These are phyloP conservation scores for Radopholus similis DNA, from an alignment of 1,140 invertebrate genomes.

Conservation along the genomic window DNA sequence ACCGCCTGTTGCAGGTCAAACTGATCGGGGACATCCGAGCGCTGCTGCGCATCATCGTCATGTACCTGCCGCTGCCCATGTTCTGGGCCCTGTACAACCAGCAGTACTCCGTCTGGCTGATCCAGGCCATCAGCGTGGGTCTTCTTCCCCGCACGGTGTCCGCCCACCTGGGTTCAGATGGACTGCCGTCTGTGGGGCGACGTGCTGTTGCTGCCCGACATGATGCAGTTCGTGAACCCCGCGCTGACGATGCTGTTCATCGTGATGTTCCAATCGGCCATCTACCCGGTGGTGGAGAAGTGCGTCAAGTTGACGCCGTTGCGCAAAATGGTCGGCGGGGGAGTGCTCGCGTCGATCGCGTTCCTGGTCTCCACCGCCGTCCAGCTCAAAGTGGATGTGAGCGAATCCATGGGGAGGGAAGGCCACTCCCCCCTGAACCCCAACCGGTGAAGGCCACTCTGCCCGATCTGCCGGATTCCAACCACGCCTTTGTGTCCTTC, in stretches of 20 bases:
- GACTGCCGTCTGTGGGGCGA: conserved; percentile 42
- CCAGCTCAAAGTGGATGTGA: conserved; percentile 75
- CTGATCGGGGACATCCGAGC: conserved; percentile 17
- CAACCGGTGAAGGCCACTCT: too few species aligned
- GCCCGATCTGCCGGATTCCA: conserved; percentile 66
- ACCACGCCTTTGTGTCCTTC: conserved; percentile 69
- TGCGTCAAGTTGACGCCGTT: conserved; percentile 64
- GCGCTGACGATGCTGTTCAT: conserved; percentile 54
- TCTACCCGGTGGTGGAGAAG: conserved; percentile 43
- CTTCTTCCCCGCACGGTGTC: too few species aligned
- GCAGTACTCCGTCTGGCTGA: conserved; percentile 56
- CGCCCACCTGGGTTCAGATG: too few species aligned
- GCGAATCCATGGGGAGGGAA: too few species aligned
- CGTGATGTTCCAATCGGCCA: conserved; percentile 46
- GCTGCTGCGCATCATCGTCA: conserved; percentile 10
- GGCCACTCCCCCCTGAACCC: too few species aligned
- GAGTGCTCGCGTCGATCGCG: conserved; percentile 74
- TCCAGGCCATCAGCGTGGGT: conserved; percentile 49
- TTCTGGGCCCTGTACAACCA: conserved; percentile 69
- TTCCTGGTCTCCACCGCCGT: conserved; percentile 83
- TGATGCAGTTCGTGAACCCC: conserved; percentile 71
- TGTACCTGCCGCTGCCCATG: conserved; percentile 17
- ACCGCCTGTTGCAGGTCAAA: too few species aligned
- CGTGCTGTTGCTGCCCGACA: conserved; percentile 73
- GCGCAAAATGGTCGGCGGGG: conserved; percentile 75